These are phyloP conservation scores for Argentina silus DNA, from an alignment of 2,797 vertebrate genomes.

Conservation along the genomic window DNA sequence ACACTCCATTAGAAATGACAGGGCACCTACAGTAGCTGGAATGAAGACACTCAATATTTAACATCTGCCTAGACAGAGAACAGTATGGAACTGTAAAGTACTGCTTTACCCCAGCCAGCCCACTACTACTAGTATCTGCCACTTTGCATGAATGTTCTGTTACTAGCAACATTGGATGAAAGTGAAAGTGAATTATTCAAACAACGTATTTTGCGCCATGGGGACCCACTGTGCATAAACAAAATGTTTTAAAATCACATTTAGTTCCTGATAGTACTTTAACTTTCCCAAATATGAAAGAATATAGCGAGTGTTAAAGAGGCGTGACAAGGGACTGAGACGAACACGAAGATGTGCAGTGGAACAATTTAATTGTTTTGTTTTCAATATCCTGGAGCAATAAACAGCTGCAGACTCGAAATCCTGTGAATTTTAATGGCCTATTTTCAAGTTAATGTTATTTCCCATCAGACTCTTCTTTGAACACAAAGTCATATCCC, in stretches of 20 bases:
- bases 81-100: not conserved
- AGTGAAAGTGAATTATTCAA: not conserved
- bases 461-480: constrained; percentile 57
- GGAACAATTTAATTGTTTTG: constrained; percentile 60
- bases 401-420: constrained; percentile 40
- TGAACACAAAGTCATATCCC: constrained; percentile 65
- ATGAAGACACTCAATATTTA: not conserved
- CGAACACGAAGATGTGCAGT: constrained; percentile 59
- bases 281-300: constrained; percentile 58
- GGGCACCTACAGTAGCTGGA: not conserved
- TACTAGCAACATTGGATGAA: not conserved
- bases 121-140: not conserved
- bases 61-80: not conserved
- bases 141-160: not conserved
- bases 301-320: constrained; percentile 40
- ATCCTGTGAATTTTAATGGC: constrained; percentile 67
- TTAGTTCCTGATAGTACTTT: constrained; percentile 39
- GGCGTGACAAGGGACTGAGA: constrained; percentile 31
- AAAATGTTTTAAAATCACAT: constrained; percentile 41
- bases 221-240: constrained; percentile 30
- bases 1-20: not conserved
- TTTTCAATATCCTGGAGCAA: constrained; percentile 62
- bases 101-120: not conserved
- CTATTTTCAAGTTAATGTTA: constrained; percentile 72
- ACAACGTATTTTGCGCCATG: constrained; percentile 29